phyloP scores from a whole-genome alignment of 2,113 vertebrate genomes.

The Pica pica region DNA sequence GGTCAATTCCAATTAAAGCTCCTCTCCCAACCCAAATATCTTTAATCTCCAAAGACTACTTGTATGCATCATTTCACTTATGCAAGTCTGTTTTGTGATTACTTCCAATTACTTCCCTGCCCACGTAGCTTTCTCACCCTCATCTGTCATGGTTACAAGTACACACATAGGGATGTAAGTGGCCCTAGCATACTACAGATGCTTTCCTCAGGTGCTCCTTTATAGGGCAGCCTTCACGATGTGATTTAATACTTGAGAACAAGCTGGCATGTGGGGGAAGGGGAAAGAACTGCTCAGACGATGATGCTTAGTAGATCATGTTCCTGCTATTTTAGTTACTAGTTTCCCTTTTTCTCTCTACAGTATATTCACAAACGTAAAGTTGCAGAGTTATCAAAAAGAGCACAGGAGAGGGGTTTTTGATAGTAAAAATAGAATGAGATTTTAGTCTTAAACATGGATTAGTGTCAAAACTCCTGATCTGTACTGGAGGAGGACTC shows the following conservation, averaged over 20 bases:
- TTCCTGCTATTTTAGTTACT: not conserved
- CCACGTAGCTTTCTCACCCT: conserved; percentile 36
- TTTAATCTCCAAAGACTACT: conserved; percentile 58
- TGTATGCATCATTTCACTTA: conserved; percentile 51
- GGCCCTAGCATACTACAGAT: not conserved
- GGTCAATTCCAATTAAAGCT: conserved; percentile 66
- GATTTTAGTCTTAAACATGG: not conserved
- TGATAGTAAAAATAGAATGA: not conserved
- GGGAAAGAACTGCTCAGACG: not conserved
- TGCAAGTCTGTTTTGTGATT: conserved; percentile 47
- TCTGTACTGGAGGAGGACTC: not conserved
- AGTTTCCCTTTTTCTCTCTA: not conserved
- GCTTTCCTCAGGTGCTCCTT: conserved; percentile 8
- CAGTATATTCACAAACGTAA: not conserved
- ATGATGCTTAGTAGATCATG: not conserved
- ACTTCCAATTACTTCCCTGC: conserved; percentile 26
- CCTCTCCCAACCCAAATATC: conserved; percentile 66
- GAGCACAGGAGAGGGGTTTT: not conserved
- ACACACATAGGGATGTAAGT: not conserved
- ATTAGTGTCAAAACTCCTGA: not conserved
- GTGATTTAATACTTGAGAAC: conserved; percentile 27
- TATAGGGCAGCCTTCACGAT: not conserved
- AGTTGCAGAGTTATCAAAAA: not conserved
- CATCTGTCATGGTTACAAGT: not conserved
- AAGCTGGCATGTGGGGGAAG: not conserved